These are phyloP conservation scores for Peromyscus californicus DNA, from an alignment of 2,113 vertebrate genomes.

Conservation along the genomic window DNA sequence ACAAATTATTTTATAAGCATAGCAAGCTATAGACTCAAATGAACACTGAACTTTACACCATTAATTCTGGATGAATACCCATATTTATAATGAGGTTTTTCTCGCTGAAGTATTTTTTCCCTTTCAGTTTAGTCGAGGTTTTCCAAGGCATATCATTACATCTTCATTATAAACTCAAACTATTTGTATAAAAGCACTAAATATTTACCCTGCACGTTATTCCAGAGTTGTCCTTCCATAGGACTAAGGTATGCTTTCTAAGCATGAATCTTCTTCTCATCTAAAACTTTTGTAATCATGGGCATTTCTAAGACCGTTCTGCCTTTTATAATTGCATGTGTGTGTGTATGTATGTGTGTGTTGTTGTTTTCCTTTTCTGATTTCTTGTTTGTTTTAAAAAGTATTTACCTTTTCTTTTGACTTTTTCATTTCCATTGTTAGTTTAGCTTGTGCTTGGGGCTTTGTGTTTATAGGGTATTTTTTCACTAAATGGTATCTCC, in stretches of 20 bases:
- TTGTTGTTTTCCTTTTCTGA: not conserved
- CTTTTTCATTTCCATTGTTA: accelerated
- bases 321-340: not conserved
- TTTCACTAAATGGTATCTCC: not conserved
- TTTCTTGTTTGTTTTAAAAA: not conserved
- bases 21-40: slow-evolving; percentile 62
- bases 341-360: too few species aligned
- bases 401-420: not conserved
- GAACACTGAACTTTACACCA: slow-evolving; percentile 62
- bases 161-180: not conserved
- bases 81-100: not conserved
- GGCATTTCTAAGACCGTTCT: not conserved
- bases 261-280: not conserved
- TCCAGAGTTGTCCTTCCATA: not conserved
- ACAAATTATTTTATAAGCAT: slow-evolving; percentile 74
- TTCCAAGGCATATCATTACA: not conserved
- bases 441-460: not conserved
- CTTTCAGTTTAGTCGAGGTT: not conserved
- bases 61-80: slow-evolving; percentile 33
- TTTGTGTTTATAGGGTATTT: not conserved
- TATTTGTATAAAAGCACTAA: not conserved
- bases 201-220: not conserved
- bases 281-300: not conserved
- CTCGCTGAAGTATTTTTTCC: not conserved
- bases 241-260: not conserved